Conservation (phyloP, 2,888 invertebrate genomes). For the Sesia bembeciformis region DNA sequence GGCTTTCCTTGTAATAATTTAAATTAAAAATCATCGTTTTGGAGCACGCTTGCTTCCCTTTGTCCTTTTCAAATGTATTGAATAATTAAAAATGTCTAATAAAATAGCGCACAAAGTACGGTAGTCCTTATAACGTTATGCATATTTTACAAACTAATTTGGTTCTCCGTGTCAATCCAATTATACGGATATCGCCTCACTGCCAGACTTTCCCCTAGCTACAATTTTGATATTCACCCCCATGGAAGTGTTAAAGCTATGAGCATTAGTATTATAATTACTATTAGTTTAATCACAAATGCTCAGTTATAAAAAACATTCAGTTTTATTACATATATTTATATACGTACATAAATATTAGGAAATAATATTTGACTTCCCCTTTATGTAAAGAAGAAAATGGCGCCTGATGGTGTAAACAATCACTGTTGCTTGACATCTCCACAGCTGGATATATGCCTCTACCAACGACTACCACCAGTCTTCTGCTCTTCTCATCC, state of each 20-base stretch:
- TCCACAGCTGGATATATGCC: too few species aligned
- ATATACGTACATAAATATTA: too few species aligned
- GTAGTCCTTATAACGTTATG: conserved; percentile 36
- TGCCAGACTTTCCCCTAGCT: conserved; percentile 20
- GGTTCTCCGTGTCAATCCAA: conserved; percentile 43
- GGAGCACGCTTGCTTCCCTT: neutral
- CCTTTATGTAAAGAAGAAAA: too few species aligned
- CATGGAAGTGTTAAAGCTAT: neutral
- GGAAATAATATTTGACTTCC: too few species aligned
- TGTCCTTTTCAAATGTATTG: conserved; percentile 10
- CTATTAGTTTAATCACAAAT: neutral
- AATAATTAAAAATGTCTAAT: conserved; percentile 41
- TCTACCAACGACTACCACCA: too few species aligned
- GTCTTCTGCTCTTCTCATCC: too few species aligned
- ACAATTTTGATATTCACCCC: conserved; percentile 37
- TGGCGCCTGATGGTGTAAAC: too few species aligned
- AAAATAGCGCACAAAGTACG: conserved; percentile 22
- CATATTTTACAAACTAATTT: conserved; percentile 62
- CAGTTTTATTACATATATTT: too few species aligned
- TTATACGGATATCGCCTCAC: conserved; percentile 33
- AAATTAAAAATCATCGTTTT: neutral
- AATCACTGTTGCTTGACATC: too few species aligned
- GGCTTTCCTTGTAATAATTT: neutral
- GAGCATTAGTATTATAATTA: neutral
- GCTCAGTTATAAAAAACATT: too few species aligned